Evolutionary conservation across 2,113 vertebrate species (phyloP).

Genomic region (Platichthys stellatus): DNA sequence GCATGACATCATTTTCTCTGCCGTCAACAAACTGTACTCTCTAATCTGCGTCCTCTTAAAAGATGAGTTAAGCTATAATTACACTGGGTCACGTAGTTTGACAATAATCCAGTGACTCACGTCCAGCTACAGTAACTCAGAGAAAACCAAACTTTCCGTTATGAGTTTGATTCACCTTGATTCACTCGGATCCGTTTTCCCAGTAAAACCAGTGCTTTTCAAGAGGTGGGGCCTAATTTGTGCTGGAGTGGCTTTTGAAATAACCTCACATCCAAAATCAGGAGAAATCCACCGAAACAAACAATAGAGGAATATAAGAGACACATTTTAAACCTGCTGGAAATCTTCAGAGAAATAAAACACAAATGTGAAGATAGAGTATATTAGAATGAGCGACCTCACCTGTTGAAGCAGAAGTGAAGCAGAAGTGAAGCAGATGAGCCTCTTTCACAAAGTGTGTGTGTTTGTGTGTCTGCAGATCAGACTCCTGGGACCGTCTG

Average conservation of each 20-base stretch:
- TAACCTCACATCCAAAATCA: neutral
- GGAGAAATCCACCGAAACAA: neutral
- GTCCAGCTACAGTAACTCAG: conserved; percentile 12
- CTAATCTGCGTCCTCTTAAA: conserved; percentile 58
- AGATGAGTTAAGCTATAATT: conserved; percentile 56
- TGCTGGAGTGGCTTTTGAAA: neutral
- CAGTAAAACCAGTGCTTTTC: no score
- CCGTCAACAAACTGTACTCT: conserved; percentile 9
- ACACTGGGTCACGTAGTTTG: conserved; percentile 36
- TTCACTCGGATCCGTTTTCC: no score
- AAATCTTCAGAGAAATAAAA: neutral
- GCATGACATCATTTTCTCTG: conserved; percentile 33
- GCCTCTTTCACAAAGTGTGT: neutral
- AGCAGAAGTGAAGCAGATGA: neutral
- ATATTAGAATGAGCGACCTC: conserved; percentile 2
- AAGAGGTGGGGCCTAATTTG: neutral
- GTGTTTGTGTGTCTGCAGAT: conserved; percentile 17
- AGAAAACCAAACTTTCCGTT: neutral
- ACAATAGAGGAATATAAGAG: no score
- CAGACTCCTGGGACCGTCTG: conserved; percentile 26
- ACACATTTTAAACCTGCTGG: neutral
- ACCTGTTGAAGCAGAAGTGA: conserved; percentile 42
- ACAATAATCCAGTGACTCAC: conserved; percentile 66
- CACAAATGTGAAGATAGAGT: no score
- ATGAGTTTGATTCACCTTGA: neutral